A percentile compares a stretch with the other conserved stretches of the same genome.
Evolutionary conservation across 30 jellyfish, hydroid and myxozoan species (phyloP).

Genomic region (Aurelia sp.): DNA sequence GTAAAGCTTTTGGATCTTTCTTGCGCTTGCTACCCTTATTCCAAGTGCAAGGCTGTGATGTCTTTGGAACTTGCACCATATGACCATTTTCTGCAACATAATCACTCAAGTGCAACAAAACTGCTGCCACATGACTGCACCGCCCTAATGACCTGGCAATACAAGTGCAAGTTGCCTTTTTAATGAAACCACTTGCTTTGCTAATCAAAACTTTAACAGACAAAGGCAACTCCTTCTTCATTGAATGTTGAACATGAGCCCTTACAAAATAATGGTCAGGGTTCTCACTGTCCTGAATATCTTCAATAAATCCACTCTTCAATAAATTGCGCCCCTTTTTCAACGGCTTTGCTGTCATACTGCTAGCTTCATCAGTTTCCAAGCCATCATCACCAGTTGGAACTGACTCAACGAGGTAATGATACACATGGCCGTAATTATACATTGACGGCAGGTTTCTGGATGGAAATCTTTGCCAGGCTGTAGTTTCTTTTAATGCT

Average conservation of each 20-base stretch:
- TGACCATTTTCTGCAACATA: background rate
- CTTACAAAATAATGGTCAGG: conserved; percentile 18
- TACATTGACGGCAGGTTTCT: no score
- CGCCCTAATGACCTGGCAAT: no score
- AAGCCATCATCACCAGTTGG: conserved; percentile 7
- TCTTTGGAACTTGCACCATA: conserved; percentile 36
- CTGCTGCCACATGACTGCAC: conserved; percentile 73
- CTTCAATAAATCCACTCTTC: conserved; percentile 54
- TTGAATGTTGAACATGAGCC: conserved; percentile 58
- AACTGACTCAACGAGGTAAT: conserved; percentile 46
- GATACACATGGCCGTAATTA: no score
- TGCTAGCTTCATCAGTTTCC: background rate
- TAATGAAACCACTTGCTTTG: no score
- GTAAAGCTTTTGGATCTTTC: conserved; percentile 54
- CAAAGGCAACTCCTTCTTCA: conserved; percentile 46
- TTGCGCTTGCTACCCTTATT: conserved; percentile 56
- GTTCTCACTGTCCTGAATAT: conserved; percentile 37
- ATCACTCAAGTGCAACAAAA: conserved; percentile 61
- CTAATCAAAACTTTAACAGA: background rate
- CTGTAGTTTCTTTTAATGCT: conserved; percentile 16
- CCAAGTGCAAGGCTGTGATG: conserved; percentile 78
- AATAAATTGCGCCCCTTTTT: conserved; percentile 41
- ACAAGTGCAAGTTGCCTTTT: no score
- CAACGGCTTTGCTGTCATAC: conserved; percentile 46
- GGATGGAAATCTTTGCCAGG: no score